Evolutionary conservation across 1,140 invertebrate species (phyloP).

Genomic region (Formica exsecta): DNA sequence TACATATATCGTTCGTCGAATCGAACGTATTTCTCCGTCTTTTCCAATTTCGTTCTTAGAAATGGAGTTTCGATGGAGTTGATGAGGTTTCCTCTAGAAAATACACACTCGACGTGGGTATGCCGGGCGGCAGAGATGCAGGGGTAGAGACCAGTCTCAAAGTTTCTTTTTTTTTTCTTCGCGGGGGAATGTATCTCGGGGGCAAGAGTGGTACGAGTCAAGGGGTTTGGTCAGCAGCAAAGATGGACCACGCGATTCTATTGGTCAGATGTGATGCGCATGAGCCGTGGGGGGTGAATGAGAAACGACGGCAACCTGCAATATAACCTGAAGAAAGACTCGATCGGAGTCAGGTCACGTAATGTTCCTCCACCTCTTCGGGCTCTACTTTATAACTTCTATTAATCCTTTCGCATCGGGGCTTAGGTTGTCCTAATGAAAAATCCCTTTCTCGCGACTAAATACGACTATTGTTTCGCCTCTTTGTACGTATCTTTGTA

Average conservation of each 20-base stretch:
- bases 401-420: constrained; percentile 79
- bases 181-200: constrained; percentile 77
- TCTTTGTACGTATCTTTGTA: constrained; percentile 20
- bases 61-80: constrained; percentile 77
- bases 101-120: constrained; percentile 73
- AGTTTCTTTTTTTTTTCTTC: constrained; percentile 74
- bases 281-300: constrained; percentile 78
- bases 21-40: constrained; percentile 72
- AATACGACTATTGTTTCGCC: constrained; percentile 52
- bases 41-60: constrained; percentile 77
- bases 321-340: constrained; percentile 79
- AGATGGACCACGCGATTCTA: constrained; percentile 79
- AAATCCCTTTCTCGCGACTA: constrained; percentile 72
- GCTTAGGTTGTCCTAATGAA: constrained; percentile 78
- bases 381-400: constrained; percentile 80
- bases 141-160: constrained; percentile 64
- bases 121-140: constrained; percentile 19
- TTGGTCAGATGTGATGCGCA: constrained; percentile 79
- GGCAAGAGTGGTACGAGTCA: constrained; percentile 77
- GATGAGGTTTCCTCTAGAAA: constrained; percentile 77
- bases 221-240: constrained; percentile 78
- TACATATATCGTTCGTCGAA: constrained; percentile 55
- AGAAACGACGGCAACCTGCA: constrained; percentile 78
- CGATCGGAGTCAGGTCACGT: constrained; percentile 79
- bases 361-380: constrained; percentile 78